Percentiles rank a stretch among this genome's conserved stretches.
phyloP scores from a whole-genome alignment of 2,113 vertebrate species.

The Mastomys coucha region DNA sequence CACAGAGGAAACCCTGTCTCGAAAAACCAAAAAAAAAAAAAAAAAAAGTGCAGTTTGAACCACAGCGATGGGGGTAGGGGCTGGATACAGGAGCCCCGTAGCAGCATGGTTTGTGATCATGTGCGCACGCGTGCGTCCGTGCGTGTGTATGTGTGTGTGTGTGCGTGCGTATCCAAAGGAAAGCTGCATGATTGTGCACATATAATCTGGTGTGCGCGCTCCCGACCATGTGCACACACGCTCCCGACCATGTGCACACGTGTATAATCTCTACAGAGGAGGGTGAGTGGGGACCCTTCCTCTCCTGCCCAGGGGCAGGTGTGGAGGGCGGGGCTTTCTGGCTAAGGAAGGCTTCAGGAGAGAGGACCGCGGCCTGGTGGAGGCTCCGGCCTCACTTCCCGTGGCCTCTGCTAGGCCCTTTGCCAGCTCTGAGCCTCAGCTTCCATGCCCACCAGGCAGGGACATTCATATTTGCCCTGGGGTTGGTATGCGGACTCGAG shows the following conservation, averaged over 20 bases:
- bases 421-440: neutral
- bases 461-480: neutral
- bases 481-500: neutral
- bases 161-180: neutral
- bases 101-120: neutral
- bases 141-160: no score
- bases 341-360: neutral
- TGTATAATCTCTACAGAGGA: neutral
- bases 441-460: neutral
- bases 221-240: rapidly evolving
- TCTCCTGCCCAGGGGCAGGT: no score
- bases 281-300: neutral
- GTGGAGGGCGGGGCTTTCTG: neutral
- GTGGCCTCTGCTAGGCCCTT: neutral
- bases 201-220: neutral
- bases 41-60: no score
- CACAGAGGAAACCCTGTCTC: no score
- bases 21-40: no score
- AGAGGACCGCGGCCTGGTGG: neutral
- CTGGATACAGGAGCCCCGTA: neutral
- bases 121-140: rapidly evolving
- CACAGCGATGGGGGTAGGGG: neutral
- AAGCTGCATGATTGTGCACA: neutral
- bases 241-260: rapidly evolving
- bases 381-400: neutral